Base-by-base conservation (phyloP, 2,113 vertebrate genomes). In the Paralichthys olivaceus region DNA sequence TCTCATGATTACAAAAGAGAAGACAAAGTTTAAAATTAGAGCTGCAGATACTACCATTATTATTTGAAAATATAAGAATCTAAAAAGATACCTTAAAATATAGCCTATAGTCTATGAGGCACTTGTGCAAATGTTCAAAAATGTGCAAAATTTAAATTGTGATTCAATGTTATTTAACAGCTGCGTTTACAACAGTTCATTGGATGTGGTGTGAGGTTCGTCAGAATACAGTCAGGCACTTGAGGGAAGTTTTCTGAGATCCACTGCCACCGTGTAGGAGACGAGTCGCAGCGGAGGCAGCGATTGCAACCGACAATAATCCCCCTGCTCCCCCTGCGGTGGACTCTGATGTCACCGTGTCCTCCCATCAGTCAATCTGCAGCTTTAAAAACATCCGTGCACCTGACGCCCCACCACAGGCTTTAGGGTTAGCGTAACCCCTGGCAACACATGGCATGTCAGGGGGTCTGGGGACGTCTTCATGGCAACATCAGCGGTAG, bases 81-180 rank as follows among this genome's bases (percentile, higher is more conserved):
- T n/a, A 22, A 47, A 76, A 65, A 63, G 1, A 28, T n/a, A 59
- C n/a, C 2, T n/a, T 56, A 76, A 77, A 79, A 75, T 19, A 32
- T 8, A 26, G 26, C 37, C 43, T 56, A 49, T 7, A 15, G 60
- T 62, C 57, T 66, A 66, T 7, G 53, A 75, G 61, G 69, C 69
- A 75, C 34, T 68, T 56, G 55, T 87, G 80, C 56, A 85, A 84
- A 84, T 78, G 78, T 56, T 58, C 40, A 75, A 85, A 77, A 29
- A 8, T 84, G 72, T 70, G 68, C 45, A 79, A 82, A 40, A 32
- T 22, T 22, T 43, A 57, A 57, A 1, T 49, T 68, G 22, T 72
- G 72, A 80, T 66, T 79, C 77, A 80, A 84, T 66, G 72, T 54
- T 58, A 19, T 75, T 61, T 83, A 7, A 64, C n/a, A 56, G 11